These are phyloP conservation scores for Agapornis roseicollis DNA, from an alignment of 2,113 vertebrate genomes.

Conservation along the genomic window DNA sequence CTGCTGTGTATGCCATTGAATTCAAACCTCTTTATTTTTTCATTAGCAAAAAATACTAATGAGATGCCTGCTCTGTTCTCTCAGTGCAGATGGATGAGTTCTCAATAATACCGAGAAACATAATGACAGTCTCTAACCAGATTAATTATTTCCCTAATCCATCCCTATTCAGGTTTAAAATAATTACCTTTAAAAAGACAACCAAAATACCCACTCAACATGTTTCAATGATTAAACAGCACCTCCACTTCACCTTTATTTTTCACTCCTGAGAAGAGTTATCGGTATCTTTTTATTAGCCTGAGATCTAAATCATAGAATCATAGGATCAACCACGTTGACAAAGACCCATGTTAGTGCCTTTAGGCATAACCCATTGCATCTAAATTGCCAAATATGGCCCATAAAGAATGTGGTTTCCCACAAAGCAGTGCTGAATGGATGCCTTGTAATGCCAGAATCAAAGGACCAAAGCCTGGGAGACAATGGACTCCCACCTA, in stretches of 20 bases:
- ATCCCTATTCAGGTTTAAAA: background rate
- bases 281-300: background rate
- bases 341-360: background rate
- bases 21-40: background rate
- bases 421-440: fast-evolving
- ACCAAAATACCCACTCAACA: background rate
- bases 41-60: background rate
- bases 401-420: fast-evolving
- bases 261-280: background rate
- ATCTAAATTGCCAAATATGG: fast-evolving
- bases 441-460: fast-evolving
- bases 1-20: fast-evolving
- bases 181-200: background rate
- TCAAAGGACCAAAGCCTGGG: fast-evolving
- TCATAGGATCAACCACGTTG: background rate
- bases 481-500: fast-evolving
- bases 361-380: fast-evolving
- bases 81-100: background rate
- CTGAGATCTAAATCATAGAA: background rate
- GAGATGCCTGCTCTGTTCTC: background rate
- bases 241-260: background rate
- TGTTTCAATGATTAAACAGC: background rate
- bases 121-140: background rate
- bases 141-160: background rate
- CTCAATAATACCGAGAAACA: background rate